Conservation (phyloP, 1,140 invertebrate species). For the Bombus superbus region DNA sequence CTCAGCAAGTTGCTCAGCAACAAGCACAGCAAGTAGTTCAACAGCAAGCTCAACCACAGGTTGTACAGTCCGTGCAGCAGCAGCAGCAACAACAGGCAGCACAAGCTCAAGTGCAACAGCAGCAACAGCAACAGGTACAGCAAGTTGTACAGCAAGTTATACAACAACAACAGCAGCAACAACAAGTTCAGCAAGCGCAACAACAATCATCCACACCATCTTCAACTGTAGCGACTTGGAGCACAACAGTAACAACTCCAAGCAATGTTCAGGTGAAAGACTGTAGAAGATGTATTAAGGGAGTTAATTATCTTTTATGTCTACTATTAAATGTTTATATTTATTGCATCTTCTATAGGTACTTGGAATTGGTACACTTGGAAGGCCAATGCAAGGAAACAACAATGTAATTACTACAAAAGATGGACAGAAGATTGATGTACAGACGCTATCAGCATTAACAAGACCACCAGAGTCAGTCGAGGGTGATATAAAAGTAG, state of each 20-base stretch:
- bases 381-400: conserved; percentile 68
- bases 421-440: conserved; percentile 81
- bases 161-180: conserved; percentile 76
- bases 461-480: conserved; percentile 74
- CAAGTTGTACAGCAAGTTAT: conserved; percentile 79
- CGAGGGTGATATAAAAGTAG: conserved; percentile 78
- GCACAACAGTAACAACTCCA: conserved; percentile 74
- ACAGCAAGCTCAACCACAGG: conserved; percentile 50
- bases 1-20: conserved; percentile 76
- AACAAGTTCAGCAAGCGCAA: conserved; percentile 83
- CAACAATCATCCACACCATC: conserved; percentile 80
- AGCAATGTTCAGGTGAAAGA: conserved; percentile 78
- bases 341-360: conserved; percentile 67
- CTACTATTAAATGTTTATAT: background rate
- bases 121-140: conserved; percentile 76
- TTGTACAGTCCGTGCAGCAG: conserved; percentile 47
- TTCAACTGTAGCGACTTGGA: conserved; percentile 79
- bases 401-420: conserved; percentile 78
- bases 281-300: background rate
- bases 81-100: conserved; percentile 76
- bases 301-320: background rate
- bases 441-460: conserved; percentile 76
- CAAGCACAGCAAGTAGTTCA: conserved; percentile 75
- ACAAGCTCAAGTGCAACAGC: conserved; percentile 79
- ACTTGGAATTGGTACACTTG: conserved; percentile 77